Evolutionary conservation across 2,888 invertebrate genomes (phyloP).

Genomic region (Phengaris alcon): DNA sequence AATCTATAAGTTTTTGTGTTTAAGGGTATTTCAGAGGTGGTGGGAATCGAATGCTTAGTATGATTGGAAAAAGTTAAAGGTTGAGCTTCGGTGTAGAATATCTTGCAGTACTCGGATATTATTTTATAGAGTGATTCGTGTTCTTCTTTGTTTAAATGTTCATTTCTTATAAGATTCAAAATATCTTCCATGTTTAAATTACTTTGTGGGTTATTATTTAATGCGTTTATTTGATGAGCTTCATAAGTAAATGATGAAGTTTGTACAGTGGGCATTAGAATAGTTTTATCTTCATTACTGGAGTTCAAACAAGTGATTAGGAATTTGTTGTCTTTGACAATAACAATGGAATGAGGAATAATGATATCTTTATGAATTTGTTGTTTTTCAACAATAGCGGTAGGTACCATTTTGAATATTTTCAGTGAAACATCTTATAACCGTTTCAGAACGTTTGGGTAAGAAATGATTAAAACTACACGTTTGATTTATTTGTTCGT

Average conservation of each 20-base stretch:
- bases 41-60: slow-evolving; percentile 42
- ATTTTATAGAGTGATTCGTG: slow-evolving; percentile 37
- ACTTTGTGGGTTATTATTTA: background rate
- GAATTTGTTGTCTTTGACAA: slow-evolving; percentile 37
- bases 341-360: slow-evolving; percentile 42
- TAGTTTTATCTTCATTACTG: slow-evolving; percentile 11
- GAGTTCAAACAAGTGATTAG: slow-evolving; percentile 38
- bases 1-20: slow-evolving; percentile 45
- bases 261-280: background rate
- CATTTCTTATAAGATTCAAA: slow-evolving; percentile 32
- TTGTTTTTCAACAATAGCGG: slow-evolving; percentile 42
- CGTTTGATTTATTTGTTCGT: slow-evolving; percentile 30
- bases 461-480: slow-evolving; percentile 35
- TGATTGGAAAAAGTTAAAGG: slow-evolving; percentile 41
- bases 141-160: slow-evolving; percentile 40
- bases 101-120: slow-evolving; percentile 36
- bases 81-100: slow-evolving; percentile 40
- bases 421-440: slow-evolving; percentile 39
- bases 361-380: slow-evolving; percentile 35
- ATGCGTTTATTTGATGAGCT: background rate
- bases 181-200: slow-evolving; percentile 32
- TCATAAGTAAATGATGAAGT: background rate
- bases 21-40: slow-evolving; percentile 42
- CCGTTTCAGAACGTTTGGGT: slow-evolving; percentile 40
- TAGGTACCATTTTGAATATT: slow-evolving; percentile 34